Base-by-base conservation (phyloP, 2,797 vertebrate genomes). In the Capromys pilorides region DNA sequence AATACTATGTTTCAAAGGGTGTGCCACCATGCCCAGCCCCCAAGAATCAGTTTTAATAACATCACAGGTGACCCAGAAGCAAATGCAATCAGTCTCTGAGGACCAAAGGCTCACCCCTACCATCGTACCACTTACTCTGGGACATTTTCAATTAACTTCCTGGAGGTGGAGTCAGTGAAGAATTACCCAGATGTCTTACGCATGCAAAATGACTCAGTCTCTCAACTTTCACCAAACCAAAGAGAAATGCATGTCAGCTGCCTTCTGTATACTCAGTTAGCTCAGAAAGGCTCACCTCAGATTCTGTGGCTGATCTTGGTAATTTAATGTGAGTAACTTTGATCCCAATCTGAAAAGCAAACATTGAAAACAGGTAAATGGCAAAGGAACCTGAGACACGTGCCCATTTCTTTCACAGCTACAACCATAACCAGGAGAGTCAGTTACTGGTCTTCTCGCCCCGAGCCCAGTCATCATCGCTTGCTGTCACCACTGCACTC, bases 241-340 rank as follows among this genome's bases (percentile, higher is more conserved):
- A 66, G 13, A 66, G 57, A 19, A 86, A 91, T 54, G 28, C 36
- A 18, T n/a, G 8, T 54, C 21, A 33, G 77, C 80, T 39, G 8
- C 18, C 88, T 83, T 81, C 39, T 24, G 13, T 59, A 13, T 1
- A 51, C 3, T 18, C 16, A 28, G 14, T 31, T 49, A 33, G 19
- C 9, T 49, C 78, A 1, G 2, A 54, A 24, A 2, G 54, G 94
- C 98, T 99, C 97, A 99, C 99, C 97, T 99, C 99, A 33, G 98
- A 98, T 97, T 99, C 99, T 83, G 99, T 99, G 77, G 99, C 98
- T 8, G 99, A 99, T 59, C 98, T 99, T 64, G 99, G 99, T 97
- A 99, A 98, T 97, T 99, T 99, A 97, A 99, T 95, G 95, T 99
- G 99, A 31, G 97, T 99, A 93, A 99, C 99, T 98, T 98, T 99